Evolutionary conservation across 1,140 invertebrate species (phyloP).

Genomic region (Rhysida immarginata): DNA sequence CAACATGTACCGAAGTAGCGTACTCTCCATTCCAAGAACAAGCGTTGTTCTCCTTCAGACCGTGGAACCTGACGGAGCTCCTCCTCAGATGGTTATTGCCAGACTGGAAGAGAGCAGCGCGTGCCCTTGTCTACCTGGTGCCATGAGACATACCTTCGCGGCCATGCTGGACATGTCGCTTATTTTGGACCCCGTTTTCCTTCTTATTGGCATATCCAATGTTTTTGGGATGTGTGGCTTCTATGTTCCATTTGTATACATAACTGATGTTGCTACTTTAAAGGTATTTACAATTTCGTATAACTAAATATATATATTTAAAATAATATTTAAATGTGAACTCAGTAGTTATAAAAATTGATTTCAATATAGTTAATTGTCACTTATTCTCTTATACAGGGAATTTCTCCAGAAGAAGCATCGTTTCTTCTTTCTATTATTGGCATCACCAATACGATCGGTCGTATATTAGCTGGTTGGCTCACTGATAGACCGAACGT

Average conservation of each 20-base stretch:
- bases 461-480: constrained; percentile 37
- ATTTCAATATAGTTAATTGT: not conserved
- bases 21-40: constrained; percentile 51
- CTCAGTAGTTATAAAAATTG: not conserved
- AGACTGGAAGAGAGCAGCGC: not conserved
- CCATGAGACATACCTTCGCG: constrained; percentile 60
- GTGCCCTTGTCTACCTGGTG: constrained; percentile 64
- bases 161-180: constrained; percentile 89
- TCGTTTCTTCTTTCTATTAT: constrained; percentile 85
- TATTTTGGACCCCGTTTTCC: constrained; percentile 76
- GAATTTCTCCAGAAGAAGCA: constrained; percentile 54
- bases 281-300: constrained; percentile 36
- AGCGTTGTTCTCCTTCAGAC: constrained; percentile 12
- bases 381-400: no score
- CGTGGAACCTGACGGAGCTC: not conserved
- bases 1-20: constrained; percentile 65
- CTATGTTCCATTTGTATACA: constrained; percentile 88
- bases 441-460: constrained; percentile 78
- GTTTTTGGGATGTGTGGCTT: constrained; percentile 86
- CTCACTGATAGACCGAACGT: constrained; percentile 41
- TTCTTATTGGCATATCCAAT: constrained; percentile 85
- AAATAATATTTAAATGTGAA: not conserved
- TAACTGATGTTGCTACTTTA: constrained; percentile 61
- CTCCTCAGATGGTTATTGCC: not conserved
- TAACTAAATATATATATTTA: not conserved